Evolutionary conservation across 2,113 vertebrate species (phyloP).

Genomic region (Mirounga angustirostris): DNA sequence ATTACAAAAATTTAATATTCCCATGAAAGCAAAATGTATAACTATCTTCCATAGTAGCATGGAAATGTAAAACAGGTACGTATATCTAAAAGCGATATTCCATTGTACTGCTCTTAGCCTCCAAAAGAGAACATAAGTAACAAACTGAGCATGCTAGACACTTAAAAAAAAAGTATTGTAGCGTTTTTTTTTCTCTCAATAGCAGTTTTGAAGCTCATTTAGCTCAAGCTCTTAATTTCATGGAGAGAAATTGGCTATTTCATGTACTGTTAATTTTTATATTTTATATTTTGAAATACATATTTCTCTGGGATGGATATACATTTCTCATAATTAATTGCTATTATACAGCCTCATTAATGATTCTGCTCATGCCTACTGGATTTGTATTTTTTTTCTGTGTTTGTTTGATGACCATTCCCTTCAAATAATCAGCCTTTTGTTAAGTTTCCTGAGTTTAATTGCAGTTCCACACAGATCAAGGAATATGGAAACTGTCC

Average conservation of each 20-base stretch:
- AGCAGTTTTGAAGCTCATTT: not conserved
- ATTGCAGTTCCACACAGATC: conserved; percentile 66
- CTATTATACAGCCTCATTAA: not conserved
- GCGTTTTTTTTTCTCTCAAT: not conserved
- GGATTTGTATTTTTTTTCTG: conserved; percentile 56
- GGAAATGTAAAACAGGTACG: not conserved
- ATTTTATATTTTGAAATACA: conserved; percentile 8
- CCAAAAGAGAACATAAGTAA: not conserved
- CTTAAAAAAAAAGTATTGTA: not conserved
- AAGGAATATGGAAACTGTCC: conserved; percentile 56
- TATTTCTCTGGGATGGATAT: not conserved
- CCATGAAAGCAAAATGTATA: not conserved
- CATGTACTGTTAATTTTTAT: conserved; percentile 23
- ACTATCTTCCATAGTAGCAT: not conserved
- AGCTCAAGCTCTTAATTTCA: conserved; percentile 22
- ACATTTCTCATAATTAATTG: not conserved
- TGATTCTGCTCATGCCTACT: conserved; percentile 58
- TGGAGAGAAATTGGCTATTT: not conserved
- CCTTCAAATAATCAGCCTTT: conserved; percentile 76
- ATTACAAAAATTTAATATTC: not conserved
- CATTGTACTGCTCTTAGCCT: not conserved
- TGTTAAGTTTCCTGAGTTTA: conserved; percentile 73
- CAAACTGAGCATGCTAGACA: not conserved
- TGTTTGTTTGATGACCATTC: conserved; percentile 63
- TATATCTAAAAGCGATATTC: not conserved